Evolutionary conservation across 1,140 invertebrate genomes (phyloP), one percentile per base, ranked within the genome.

Genomic region (Pogonomyrmex barbatus): DNA sequence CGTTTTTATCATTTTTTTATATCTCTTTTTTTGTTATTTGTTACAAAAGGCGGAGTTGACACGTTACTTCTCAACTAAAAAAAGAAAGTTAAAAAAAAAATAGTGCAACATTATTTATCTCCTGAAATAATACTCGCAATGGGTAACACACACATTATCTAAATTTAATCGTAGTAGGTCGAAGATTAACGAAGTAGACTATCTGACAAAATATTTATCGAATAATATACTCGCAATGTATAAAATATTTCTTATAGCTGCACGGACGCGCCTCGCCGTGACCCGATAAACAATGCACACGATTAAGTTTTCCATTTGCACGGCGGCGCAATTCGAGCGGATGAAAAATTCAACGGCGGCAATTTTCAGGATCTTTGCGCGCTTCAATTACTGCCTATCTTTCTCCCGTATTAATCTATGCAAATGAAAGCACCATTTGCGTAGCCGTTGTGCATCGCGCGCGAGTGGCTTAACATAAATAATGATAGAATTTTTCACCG

Each of bases 271-370:
- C 36, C 65, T 56, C 3, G 63, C 67, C 24, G 52, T 36, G 12
- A 4, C 30, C 24, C 33, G 68, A 60, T 83, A 75, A 83, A 75
- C 79, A 83, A 75, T 75, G 68, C 68, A 82, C 70, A 82, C 79
- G 67, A 82, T 82, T 82, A 75, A 73, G 79, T 83, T 83, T 83
- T 83, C 79, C 68, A 83, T 83, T 83, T 83, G 33, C 79, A 36
- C 79, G 30, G 52, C 68, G 68, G 17, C 54, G 79, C 79, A 83
- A 83, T 82, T 82, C 68, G 79, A 47, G 68, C 54, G 54, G 12
- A 75, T 75, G 68, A 83, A 75, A 73, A 75, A 75, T 83, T 83
- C 68, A 73, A 17, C 68, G 54, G 1, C 17, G 39, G 42, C 79
- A 73, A 73, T 75, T 83, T 83, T 73, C 79, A 73, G 79, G 67